These are phyloP conservation scores for Diprion similis DNA, from an alignment of 1,140 invertebrate genomes.

Conservation along the genomic window DNA sequence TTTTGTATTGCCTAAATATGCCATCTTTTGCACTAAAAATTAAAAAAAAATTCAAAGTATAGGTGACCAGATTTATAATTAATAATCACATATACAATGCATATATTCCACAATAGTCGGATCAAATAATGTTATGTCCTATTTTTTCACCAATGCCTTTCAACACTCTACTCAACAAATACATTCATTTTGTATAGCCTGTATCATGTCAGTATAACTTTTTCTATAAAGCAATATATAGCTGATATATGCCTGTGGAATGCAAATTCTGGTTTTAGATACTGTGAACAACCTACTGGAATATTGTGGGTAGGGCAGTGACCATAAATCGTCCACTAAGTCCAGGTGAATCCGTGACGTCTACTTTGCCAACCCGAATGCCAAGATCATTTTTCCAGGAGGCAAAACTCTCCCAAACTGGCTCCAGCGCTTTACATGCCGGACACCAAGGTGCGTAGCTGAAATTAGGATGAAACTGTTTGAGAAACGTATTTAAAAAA, in stretches of 20 bases:
- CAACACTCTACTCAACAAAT: too few species aligned
- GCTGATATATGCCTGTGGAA: not conserved
- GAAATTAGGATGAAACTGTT: conserved; percentile 33
- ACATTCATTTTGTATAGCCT: too few species aligned
- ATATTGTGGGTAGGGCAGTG: conserved; percentile 98
- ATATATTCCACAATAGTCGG: too few species aligned
- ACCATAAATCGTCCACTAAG: conserved; percentile 97
- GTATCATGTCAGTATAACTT: too few species aligned
- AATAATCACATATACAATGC: too few species aligned
- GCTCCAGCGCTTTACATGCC: conserved; percentile 90
- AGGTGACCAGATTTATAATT: not conserved
- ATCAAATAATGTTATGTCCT: too few species aligned
- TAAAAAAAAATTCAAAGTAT: conserved; percentile 23
- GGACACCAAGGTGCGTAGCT: conserved; percentile 99
- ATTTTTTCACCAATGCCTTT: too few species aligned
- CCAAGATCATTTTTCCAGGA: conserved; percentile 78
- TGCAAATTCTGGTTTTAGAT: conserved; percentile 2
- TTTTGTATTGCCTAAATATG: conserved; percentile 92
- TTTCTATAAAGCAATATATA: too few species aligned
- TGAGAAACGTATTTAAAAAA: conserved; percentile 8
- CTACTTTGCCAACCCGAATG: conserved; percentile 88
- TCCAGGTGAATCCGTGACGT: conserved; percentile 92
- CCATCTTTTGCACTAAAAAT: conserved; percentile 89
- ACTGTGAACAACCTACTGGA: conserved; percentile 78
- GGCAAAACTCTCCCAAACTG: conserved; percentile 89